Conservation (phyloP, 2,797 vertebrate species). For the Florisuga fusca region DNA sequence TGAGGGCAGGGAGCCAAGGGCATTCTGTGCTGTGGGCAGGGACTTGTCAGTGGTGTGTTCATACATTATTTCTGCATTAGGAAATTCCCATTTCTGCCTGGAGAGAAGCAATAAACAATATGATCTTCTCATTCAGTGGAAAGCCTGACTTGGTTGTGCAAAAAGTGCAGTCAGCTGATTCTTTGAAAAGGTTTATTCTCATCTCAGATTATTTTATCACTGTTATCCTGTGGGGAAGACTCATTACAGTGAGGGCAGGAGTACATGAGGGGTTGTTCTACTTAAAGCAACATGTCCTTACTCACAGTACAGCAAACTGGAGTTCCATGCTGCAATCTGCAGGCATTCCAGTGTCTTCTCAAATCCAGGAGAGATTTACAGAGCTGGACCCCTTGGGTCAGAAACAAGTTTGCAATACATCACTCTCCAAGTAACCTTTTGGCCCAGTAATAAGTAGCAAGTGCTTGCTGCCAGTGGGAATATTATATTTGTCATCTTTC, state of each 20-base stretch:
- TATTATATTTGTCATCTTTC: neutral
- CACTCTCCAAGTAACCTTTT: constrained; percentile 37
- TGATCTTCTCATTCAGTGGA: neutral
- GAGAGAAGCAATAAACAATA: neutral
- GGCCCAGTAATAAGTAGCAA: constrained; percentile 5
- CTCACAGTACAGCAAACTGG: neutral
- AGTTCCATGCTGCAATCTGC: neutral
- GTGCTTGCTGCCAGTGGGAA: constrained; percentile 32
- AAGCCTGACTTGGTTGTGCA: neutral
- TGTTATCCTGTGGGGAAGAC: neutral
- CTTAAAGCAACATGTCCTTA: neutral
- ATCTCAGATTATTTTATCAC: neutral
- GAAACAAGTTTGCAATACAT: constrained; percentile 5
- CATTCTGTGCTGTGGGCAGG: neutral
- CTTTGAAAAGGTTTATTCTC: neutral
- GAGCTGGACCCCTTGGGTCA: neutral
- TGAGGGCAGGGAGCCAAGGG: neutral
- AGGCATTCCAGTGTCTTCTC: neutral
- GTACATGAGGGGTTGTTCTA: neutral
- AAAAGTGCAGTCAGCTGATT: neutral
- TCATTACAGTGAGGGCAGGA: neutral
- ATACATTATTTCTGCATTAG: neutral
- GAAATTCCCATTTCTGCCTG: neutral
- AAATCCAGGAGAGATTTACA: neutral
- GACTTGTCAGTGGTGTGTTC: neutral